Evolutionary conservation across 2,797 vertebrate species (phyloP), one percentile per base, ranked within the genome.

Genomic region (Anas georgica): DNA sequence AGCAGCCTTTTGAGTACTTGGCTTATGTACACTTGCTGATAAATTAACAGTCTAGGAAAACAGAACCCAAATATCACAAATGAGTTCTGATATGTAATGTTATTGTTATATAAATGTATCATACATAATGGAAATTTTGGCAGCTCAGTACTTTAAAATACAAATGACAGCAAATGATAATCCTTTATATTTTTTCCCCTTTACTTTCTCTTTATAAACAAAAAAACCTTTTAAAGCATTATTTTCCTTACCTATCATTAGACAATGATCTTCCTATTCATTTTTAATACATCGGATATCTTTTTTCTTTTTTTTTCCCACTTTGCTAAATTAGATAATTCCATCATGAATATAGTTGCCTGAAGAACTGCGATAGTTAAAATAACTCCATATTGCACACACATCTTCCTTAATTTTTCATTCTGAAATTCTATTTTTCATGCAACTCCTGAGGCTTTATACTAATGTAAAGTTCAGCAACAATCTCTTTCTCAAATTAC

Each of bases 341-440:
- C 80, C 87, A 76, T 87, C 79, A 76, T 87, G 76, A 93, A 87
- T 95, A 80, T 59, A 83, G 86, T 85, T 95, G 92, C 92, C 87
- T 72, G 87, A 93, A 96, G 94, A 97, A 94, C 67, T 0, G 4
- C 87, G 69, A 91, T 94, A 94, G 93, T 91, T 96, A 92, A 91
- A 96, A 92, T 91, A 96, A 94, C 59, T 95, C 79, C n/a, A 12
- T 88, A 43, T 87, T 86, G 55, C 73, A 78, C 41, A 59, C 52
- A 85, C 7, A 35, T 90, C 82, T 87, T 46, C 85, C 80, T 86
- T 90, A 90, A 94, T 93, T 96, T 97, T 90, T 95, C 89, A 94
- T 95, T 52, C 66, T 76, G 62, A 92, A 91, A 88, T 95, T 94
- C 93, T 93, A 54, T 86, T 93, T 90, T 92, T 92, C 83, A 69